Evolutionary conservation across 2,113 vertebrate genomes (phyloP).

Genomic region (Leucosticte australis): DNA sequence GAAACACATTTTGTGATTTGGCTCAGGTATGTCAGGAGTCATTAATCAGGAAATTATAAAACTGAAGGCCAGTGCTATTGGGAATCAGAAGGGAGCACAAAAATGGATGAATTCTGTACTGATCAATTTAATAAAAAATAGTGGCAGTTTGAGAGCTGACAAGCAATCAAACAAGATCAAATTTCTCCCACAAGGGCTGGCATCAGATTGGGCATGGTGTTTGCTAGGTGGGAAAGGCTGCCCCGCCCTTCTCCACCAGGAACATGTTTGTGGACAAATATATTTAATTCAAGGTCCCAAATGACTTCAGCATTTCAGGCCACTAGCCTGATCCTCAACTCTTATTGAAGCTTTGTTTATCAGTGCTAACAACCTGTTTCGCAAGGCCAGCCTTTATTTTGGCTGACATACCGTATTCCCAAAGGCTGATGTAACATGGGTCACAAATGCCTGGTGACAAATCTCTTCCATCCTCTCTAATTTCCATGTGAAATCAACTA

Average conservation of each 20-base stretch:
- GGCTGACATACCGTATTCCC: not conserved
- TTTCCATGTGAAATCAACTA: constrained; percentile 23
- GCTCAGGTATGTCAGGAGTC: not conserved
- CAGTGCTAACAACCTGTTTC: not conserved
- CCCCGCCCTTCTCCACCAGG: not conserved
- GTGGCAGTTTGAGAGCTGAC: not conserved
- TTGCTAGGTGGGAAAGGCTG: not conserved
- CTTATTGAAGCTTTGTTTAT: not conserved
- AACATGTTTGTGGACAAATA: not conserved
- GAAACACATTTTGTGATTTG: not conserved
- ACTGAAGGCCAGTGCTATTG: not conserved
- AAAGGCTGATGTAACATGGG: constrained; percentile 28
- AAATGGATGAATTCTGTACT: not conserved
- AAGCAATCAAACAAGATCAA: not conserved
- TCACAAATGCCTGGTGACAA: constrained; percentile 1
- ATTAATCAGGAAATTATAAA: not conserved
- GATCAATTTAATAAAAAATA: not conserved
- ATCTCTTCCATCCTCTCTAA: constrained; percentile 17
- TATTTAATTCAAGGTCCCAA: not conserved
- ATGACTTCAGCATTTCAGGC: constrained; percentile 5
- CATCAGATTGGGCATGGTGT: not conserved
- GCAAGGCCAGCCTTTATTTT: not conserved
- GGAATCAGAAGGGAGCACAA: not conserved
- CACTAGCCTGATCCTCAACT: not conserved
- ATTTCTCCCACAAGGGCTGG: not conserved